phyloP scores from a whole-genome alignment of 2,113 vertebrate genomes.

The Periophthalmodon schlosseri region DNA sequence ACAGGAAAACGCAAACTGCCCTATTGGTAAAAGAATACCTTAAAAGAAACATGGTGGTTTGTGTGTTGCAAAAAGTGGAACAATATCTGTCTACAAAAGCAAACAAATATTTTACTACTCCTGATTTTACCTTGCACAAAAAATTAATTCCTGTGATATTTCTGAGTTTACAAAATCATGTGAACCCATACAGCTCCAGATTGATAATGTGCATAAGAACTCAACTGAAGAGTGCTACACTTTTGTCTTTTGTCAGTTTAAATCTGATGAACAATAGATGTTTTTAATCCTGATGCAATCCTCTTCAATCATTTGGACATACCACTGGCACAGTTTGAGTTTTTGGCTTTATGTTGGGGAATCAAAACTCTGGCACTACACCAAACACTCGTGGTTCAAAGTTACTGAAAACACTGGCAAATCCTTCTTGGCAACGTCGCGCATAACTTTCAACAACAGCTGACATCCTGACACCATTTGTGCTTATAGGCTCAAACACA shows the following conservation, averaged over 20 bases:
- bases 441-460: background rate
- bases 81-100: too few species aligned
- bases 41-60: background rate
- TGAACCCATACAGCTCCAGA: background rate
- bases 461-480: background rate
- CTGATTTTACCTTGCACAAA: background rate
- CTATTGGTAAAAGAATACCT: background rate
- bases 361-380: background rate
- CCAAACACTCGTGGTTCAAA: background rate
- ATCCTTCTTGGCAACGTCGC: background rate
- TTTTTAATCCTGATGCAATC: background rate
- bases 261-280: background rate
- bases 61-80: too few species aligned
- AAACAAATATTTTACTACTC: background rate
- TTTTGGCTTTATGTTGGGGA: background rate
- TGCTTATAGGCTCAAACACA: background rate
- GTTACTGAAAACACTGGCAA: background rate
- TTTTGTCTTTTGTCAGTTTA: background rate
- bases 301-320: background rate
- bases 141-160: background rate
- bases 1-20: too few species aligned
- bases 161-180: background rate
- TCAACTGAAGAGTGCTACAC: background rate
- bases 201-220: background rate
- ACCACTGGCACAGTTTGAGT: background rate